Conservation (phyloP, 1,140 invertebrate genomes). For the Ceratosolen solmsi region DNA sequence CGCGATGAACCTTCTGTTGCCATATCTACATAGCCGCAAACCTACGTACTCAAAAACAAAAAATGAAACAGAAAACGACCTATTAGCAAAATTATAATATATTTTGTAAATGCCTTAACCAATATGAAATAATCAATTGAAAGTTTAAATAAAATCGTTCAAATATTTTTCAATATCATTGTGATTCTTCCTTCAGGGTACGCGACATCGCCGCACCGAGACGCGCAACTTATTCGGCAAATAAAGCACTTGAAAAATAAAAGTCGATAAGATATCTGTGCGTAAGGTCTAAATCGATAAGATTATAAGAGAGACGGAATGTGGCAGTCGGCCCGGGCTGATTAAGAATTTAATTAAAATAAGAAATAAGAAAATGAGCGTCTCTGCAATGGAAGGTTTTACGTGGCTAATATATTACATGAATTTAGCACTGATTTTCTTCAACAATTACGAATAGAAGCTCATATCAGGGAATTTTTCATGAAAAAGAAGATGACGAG, state of each 20-base stretch:
- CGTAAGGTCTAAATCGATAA: slow-evolving; percentile 45
- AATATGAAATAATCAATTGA: no score
- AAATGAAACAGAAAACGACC: not conserved
- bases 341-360: slow-evolving; percentile 14
- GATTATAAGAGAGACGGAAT: slow-evolving; percentile 22
- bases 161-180: no score
- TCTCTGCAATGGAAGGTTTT: not conserved
- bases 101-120: no score
- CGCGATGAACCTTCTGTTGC: slow-evolving; percentile 14
- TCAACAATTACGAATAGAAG: no score
- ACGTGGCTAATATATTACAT: not conserved
- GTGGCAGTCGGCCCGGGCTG: slow-evolving; percentile 52
- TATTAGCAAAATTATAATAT: not conserved
- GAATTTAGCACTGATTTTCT: slow-evolving; percentile 15
- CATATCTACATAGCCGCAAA: not conserved
- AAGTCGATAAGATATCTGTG: slow-evolving; percentile 67
- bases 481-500: no score
- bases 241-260: slow-evolving; percentile 69
- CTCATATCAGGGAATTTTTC: no score
- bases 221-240: slow-evolving; percentile 51
- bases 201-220: no score
- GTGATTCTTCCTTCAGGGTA: not conserved
- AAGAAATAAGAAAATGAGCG: not conserved
- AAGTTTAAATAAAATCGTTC: no score
- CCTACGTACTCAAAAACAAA: not conserved